Base-by-base conservation (phyloP, 1,140 invertebrate genomes). In the Schlechtendalia chinensis region DNA sequence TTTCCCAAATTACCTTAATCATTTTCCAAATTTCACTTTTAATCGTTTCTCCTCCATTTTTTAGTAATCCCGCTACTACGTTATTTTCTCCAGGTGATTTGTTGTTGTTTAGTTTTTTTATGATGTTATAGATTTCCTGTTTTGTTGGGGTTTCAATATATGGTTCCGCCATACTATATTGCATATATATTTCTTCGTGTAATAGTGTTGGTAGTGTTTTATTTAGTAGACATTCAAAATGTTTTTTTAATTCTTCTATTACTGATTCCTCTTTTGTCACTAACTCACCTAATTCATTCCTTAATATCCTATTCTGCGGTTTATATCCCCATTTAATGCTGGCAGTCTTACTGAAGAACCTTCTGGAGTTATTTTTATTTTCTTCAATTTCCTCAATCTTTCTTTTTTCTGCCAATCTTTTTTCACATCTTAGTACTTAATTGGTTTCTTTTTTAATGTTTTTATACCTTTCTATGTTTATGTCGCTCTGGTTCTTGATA, bases 41-140 rank as follows among this genome's bases (percentile, higher is more conserved):
- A 58, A 69, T 72, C 69, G 56, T 50, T 74, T 39, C 22, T 27
- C 71, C 59, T 72, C 80, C 80, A 71, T 47, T 58, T 82, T 84
- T n/a, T n/a, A n/a, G n/a, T n/a, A n/a, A n/a, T n/a, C n/a, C n/a
- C n/a, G n/a, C n/a, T n/a, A n/a, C n/a, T n/a, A n/a, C n/a, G n/a
- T n/a, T n/a, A n/a, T n/a, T n/a, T n/a, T n/a, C n/a, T n/a, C n/a
- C n/a, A n/a, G n/a, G n/a, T n/a, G n/a, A n/a, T n/a, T n/a, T n/a
- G n/a, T n/a, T n/a, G n/a, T n/a, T n/a, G n/a, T n/a, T 84, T 81
- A 67, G 81, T 8, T 82, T 74, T 29, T 81, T 83, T 24, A 83
- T 81, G 22, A 81, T 69, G 17, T 53, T 63, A 29, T 16, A 8
- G 8, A 82, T 47, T 67, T 82, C 81, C 24, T 71, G 65, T 47